These are phyloP conservation scores for Penaeus monodon DNA, from an alignment of 2,888 invertebrate genomes.

Conservation along the genomic window DNA sequence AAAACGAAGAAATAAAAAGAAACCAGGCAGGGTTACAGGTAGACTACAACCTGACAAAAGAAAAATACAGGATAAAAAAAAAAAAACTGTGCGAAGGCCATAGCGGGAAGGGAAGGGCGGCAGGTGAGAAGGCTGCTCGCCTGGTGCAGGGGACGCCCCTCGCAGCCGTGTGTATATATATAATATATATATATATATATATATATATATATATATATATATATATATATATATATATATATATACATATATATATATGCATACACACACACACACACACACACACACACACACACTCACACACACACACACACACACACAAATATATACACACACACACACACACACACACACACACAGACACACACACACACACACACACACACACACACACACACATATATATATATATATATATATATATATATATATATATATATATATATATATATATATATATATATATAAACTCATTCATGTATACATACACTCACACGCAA, in stretches of 20 bases:
- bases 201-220: no score
- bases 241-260: no score
- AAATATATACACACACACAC: neutral
- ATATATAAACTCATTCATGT: neutral
- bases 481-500: neutral
- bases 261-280: neutral
- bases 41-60: neutral
- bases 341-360: neutral
- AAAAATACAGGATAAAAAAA: conserved; percentile 9
- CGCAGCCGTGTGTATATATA: no score
- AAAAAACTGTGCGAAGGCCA: neutral
- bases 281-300: neutral
- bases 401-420: neutral
- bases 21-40: neutral
- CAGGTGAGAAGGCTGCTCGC: no score
- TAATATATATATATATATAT: no score
- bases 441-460: neutral
- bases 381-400: neutral
- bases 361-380: neutral
- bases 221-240: no score
- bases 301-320: neutral
- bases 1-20: conserved; percentile 1
- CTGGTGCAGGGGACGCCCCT: no score
- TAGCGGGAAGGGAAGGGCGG: no score
- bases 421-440: no score